Conservation (phyloP, 2,113 vertebrate species). For the Suncus etruscus region DNA sequence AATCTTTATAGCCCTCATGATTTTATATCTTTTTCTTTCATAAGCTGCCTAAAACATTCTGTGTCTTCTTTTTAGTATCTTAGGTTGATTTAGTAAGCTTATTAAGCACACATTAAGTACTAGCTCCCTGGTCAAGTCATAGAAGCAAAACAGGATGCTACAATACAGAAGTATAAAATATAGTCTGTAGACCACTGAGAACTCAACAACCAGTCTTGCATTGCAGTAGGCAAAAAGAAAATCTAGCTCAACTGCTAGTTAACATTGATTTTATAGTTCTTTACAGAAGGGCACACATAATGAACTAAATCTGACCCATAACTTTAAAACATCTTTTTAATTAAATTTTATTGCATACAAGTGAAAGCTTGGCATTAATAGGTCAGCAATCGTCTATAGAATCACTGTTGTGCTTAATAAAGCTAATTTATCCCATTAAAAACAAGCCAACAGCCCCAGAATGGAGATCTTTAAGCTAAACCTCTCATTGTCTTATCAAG, state of each 20-base stretch:
- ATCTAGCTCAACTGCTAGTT: background rate
- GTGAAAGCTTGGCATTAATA: background rate
- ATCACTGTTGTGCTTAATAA: background rate
- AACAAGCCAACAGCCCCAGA: background rate
- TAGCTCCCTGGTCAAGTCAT: slow-evolving; percentile 29
- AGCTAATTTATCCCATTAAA: background rate
- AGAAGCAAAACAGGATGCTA: background rate
- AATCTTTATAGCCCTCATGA: background rate
- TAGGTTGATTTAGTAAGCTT: background rate
- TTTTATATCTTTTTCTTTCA: background rate
- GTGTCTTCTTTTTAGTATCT: background rate
- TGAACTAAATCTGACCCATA: background rate
- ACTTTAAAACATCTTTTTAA: slow-evolving; percentile 17
- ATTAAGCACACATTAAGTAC: background rate
- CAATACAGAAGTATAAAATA: too few species aligned
- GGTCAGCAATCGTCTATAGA: background rate
- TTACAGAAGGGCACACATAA: background rate
- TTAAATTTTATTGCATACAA: slow-evolving; percentile 27
- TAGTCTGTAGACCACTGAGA: background rate
- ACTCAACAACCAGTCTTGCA: background rate
- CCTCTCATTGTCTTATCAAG: background rate
- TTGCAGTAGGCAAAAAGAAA: background rate
- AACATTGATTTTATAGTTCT: background rate
- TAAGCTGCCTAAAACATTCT: background rate
- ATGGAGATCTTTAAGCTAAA: background rate